Percentiles rank a stretch among this genome's conserved stretches.
phyloP scores from a whole-genome alignment of 2,888 invertebrate genomes.

The Orthonevra nobilis region DNA sequence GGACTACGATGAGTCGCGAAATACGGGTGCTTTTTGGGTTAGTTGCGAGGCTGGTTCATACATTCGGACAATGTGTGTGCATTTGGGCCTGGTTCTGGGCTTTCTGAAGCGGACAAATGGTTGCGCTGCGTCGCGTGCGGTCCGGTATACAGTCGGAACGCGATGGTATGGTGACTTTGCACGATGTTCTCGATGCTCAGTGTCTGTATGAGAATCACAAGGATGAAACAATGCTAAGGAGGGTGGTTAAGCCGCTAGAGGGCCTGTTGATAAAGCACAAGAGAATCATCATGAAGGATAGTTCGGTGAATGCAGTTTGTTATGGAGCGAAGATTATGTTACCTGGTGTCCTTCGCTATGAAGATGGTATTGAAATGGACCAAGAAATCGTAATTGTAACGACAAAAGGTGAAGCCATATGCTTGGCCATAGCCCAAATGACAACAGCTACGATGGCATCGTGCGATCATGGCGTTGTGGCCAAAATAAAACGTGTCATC shows the following conservation, averaged over 20 bases:
- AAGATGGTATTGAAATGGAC: conserved; percentile 98
- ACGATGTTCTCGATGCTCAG: conserved; percentile 98
- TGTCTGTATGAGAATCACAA: conserved; percentile 97
- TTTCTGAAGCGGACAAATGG: conserved; percentile 99
- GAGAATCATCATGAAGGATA: conserved; percentile 97
- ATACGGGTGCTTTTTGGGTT: conserved; percentile 97
- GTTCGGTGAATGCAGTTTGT: conserved; percentile 97
- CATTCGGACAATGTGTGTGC: conserved; percentile 98
- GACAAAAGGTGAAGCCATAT: conserved; percentile 97
- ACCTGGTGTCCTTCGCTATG: conserved; percentile 97
- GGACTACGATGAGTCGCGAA: conserved; percentile 92
- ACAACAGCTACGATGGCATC: conserved; percentile 98
- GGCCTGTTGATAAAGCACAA: conserved; percentile 94
- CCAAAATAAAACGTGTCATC: conserved; percentile 98
- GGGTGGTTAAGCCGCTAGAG: conserved; percentile 97
- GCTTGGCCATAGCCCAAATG: conserved; percentile 96
- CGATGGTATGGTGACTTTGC: conserved; percentile 97
- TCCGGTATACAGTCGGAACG: conserved; percentile 92
- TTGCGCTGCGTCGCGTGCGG: conserved; percentile 95
- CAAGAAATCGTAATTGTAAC: conserved; percentile 98
- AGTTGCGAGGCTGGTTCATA: conserved; percentile 99
- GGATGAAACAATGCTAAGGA: conserved; percentile 94
- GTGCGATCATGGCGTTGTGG: conserved; percentile 98
- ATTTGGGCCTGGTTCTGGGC: conserved; percentile 96
- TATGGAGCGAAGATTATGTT: conserved; percentile 99